A percentile compares a stretch with the other conserved stretches of the same genome.
These are phyloP conservation scores for Manis javanica DNA, from an alignment of 2,797 vertebrate genomes.

Conservation along the genomic window DNA sequence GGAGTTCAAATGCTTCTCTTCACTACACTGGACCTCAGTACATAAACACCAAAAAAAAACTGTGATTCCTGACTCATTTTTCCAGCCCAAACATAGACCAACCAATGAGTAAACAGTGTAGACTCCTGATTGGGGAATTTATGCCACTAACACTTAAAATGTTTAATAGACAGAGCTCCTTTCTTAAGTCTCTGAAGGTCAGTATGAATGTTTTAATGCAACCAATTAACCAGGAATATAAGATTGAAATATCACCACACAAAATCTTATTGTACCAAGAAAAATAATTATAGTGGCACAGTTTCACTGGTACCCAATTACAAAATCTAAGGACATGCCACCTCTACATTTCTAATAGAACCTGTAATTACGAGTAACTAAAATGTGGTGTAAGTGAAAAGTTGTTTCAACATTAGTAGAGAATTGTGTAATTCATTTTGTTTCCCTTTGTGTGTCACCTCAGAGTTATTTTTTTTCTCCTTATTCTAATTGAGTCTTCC, in stretches of 20 bases:
- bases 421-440: slow-evolving; percentile 69
- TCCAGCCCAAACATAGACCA: slow-evolving; percentile 24
- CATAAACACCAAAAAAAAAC: neutral
- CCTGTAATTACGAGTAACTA: slow-evolving; percentile 71
- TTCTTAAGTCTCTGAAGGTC: slow-evolving; percentile 52
- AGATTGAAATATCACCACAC: slow-evolving; percentile 64
- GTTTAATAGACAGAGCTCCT: slow-evolving; percentile 51
- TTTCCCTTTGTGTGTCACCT: slow-evolving; percentile 51
- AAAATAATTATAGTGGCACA: slow-evolving; percentile 74
- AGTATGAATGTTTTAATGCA: slow-evolving; percentile 27
- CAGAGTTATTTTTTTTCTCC: slow-evolving; percentile 53
- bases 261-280: slow-evolving; percentile 61
- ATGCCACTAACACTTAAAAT: neutral
- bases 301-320: slow-evolving; percentile 67
- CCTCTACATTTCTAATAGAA: slow-evolving; percentile 62
- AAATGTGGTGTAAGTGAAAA: slow-evolving; percentile 75
- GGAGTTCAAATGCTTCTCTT: neutral
- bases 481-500: slow-evolving; percentile 39
- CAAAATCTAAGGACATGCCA: slow-evolving; percentile 68
- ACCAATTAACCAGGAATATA: slow-evolving; percentile 7
- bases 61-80: slow-evolving; percentile 47
- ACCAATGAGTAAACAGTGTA: neutral
- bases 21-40: neutral
- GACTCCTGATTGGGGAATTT: neutral
- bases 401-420: slow-evolving; percentile 67